Evolutionary conservation across 2,797 vertebrate genomes (phyloP).

Genomic region (Fringilla coelebs): DNA sequence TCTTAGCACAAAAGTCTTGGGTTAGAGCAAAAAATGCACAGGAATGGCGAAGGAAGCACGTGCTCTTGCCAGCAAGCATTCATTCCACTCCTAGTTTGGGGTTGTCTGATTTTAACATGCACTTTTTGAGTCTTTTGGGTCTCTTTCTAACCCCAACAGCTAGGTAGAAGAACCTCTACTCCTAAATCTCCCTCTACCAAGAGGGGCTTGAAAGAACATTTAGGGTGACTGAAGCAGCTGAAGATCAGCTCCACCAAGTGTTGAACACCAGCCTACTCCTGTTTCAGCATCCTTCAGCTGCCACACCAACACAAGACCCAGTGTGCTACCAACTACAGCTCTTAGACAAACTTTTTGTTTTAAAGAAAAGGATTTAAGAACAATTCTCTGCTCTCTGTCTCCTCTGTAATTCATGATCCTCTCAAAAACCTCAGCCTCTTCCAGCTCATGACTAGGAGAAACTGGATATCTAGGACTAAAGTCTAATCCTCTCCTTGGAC

Average conservation of each 20-base stretch:
- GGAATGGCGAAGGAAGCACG: neutral
- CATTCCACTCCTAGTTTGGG: neutral
- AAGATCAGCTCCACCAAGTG: neutral
- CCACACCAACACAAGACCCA: neutral
- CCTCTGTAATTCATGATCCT: neutral
- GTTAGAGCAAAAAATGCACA: neutral
- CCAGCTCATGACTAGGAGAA: neutral
- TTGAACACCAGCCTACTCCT: neutral
- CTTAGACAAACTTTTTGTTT: neutral
- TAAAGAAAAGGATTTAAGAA: neutral
- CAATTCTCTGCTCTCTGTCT: neutral
- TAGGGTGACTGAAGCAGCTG: neutral
- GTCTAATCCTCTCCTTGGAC: neutral
- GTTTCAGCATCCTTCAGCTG: neutral
- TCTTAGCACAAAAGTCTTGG: neutral
- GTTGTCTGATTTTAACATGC: neutral
- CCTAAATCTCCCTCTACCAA: neutral
- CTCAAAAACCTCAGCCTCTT: neutral
- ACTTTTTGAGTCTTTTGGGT: neutral
- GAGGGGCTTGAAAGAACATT: neutral
- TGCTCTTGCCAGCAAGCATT: neutral
- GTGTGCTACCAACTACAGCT: neutral
- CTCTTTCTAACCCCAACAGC: neutral
- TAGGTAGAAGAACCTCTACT: neutral
- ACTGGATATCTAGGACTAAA: neutral